These are phyloP conservation scores for Alexandromys oeconomus DNA, from an alignment of 2,797 vertebrate genomes.

Conservation along the genomic window DNA sequence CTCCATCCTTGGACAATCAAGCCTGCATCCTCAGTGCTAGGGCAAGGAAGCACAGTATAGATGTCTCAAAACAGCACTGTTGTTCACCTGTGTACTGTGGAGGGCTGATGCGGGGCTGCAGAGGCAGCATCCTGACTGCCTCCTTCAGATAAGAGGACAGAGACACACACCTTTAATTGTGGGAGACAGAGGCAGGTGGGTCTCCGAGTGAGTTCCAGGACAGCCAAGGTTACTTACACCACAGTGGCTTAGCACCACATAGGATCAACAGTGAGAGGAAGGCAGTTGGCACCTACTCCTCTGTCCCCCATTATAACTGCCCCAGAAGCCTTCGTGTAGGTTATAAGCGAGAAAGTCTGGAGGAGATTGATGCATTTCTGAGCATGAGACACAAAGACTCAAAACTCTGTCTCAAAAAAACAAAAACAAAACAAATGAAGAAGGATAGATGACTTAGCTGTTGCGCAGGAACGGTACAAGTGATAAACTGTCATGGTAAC, in stretches of 20 bases:
- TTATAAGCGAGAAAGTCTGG: neutral
- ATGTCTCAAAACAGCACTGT: neutral
- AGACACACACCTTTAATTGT: neutral
- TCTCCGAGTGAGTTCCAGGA: neutral
- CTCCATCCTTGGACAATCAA: neutral
- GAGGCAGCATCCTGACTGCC: neutral
- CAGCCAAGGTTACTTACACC: neutral
- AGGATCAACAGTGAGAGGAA: neutral
- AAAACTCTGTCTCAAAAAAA: neutral
- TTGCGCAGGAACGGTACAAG: neutral
- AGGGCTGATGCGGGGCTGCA: neutral
- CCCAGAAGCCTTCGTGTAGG: neutral
- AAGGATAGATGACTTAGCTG: neutral
- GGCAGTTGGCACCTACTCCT: neutral
- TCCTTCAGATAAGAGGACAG: neutral
- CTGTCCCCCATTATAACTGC: neutral
- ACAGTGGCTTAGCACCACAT: neutral
- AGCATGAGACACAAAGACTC: neutral
- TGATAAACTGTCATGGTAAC: neutral
- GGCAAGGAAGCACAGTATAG: neutral
- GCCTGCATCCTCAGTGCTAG: neutral
- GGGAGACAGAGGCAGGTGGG: neutral
- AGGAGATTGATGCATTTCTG: conserved; percentile 21
- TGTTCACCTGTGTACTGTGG: neutral
- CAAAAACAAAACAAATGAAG: neutral